These are phyloP conservation scores for Calycopis cecrops DNA, from an alignment of 1,140 invertebrate species.

Conservation along the genomic window DNA sequence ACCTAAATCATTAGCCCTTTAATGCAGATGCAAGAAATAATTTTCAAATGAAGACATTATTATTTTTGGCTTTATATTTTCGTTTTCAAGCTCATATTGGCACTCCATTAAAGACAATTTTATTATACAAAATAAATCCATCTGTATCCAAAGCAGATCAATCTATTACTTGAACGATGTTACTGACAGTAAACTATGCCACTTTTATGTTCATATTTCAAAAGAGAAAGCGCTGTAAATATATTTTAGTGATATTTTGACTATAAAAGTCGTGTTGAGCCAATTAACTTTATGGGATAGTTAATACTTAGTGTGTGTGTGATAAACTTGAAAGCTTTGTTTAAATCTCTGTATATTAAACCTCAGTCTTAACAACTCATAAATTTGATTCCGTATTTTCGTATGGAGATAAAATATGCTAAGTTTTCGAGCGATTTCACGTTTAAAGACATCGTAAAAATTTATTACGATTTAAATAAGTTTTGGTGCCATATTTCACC, in stretches of 20 bases:
- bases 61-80: too few relatives aligned
- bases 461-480: conserved; percentile 4
- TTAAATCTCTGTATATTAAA: conserved; percentile 1
- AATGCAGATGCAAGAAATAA: too few relatives aligned
- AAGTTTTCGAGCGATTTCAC: not conserved
- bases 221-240: not conserved
- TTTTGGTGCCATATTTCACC: not conserved
- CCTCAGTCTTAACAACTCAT: conserved; percentile 1
- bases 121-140: too few relatives aligned
- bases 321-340: conserved; percentile 10
- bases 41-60: too few relatives aligned
- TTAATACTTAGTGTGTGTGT: not conserved
- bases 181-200: not conserved
- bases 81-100: too few relatives aligned
- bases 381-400: conserved; percentile 6
- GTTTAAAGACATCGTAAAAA: not conserved
- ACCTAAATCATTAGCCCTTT: too few relatives aligned
- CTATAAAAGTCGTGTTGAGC: conserved; percentile 1
- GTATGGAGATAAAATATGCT: not conserved
- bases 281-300: conserved; percentile 1
- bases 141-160: too few relatives aligned
- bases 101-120: too few relatives aligned
- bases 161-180: not conserved
- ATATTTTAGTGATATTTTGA: conserved; percentile 8
- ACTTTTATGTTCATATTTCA: conserved; percentile 1